A percentile compares a stretch with the other conserved stretches of the same genome.
Conservation (phyloP, 2,797 vertebrate genomes). For the Bradypus variegatus region DNA sequence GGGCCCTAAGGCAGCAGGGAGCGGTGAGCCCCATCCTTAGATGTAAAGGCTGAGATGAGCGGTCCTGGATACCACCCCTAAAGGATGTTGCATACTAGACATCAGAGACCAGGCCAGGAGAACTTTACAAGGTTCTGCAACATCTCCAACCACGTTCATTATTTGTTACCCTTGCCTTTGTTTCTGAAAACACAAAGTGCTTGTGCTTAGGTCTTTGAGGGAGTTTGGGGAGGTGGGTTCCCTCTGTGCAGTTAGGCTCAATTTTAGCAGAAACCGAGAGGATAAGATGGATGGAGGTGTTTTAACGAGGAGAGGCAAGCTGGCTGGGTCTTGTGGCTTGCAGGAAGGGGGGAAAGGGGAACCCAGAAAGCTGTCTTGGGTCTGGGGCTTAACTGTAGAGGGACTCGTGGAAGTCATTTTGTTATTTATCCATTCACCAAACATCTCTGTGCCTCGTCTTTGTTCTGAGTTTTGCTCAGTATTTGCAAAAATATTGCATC, state of each 20-base stretch:
- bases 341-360: background rate
- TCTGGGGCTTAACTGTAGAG: background rate
- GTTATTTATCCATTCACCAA: background rate
- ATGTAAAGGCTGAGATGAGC: no score
- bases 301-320: background rate
- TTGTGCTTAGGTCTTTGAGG: no score
- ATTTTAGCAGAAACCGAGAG: background rate
- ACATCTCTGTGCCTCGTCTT: background rate
- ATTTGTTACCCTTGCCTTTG: no score
- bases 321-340: background rate
- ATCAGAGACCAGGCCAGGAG: no score
- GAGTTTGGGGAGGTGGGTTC: no score
- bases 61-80: no score
- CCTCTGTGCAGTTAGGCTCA: background rate
- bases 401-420: background rate
- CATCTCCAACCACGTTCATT: no score
- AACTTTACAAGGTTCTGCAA: no score
- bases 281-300: background rate
- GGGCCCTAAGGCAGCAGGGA: no score
- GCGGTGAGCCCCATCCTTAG: no score
- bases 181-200: no score
- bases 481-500: background rate
- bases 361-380: background rate
- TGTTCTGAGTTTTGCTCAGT: background rate
- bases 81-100: no score